Conservation (phyloP, 1,140 invertebrate species). For the Lethocerus indicus region DNA sequence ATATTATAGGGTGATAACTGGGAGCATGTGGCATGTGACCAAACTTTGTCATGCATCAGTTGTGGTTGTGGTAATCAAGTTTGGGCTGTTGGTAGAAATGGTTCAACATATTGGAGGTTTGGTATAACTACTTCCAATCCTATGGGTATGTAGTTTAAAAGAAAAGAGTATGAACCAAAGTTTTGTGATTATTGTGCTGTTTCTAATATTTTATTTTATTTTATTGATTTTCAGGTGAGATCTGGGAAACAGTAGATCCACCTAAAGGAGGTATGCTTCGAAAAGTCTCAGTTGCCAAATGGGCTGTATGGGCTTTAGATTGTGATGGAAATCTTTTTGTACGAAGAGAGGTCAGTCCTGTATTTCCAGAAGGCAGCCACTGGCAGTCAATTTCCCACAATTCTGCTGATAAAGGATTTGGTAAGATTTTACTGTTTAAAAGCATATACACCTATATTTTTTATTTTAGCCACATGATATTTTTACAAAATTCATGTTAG, state of each 20-base stretch:
- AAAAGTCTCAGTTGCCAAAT: constrained; percentile 51
- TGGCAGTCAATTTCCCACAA: constrained; percentile 46
- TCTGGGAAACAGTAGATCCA: constrained; percentile 43
- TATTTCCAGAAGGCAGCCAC: constrained; percentile 53
- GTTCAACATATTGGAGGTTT: constrained; percentile 59
- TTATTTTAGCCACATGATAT: background rate
- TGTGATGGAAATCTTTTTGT: constrained; percentile 41
- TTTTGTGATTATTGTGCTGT: background rate
- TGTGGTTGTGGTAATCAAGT: constrained; percentile 45
- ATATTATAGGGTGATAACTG: constrained; percentile 46
- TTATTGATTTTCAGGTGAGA: constrained; percentile 23
- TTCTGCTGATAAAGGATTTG: constrained; percentile 23
- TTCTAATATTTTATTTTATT: background rate
- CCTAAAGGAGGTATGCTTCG: constrained; percentile 48
- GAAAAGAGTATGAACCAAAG: background rate
- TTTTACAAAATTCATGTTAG: background rate
- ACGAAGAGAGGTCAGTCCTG: constrained; percentile 41
- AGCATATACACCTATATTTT: background rate
- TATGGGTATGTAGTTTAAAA: constrained; percentile 30
- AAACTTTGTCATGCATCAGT: constrained; percentile 54
- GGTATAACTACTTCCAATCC: constrained; percentile 45
- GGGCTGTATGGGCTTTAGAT: constrained; percentile 53
- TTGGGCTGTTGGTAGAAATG: constrained; percentile 76
- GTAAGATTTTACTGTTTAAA: background rate
- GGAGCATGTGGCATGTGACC: constrained; percentile 63